Base-by-base conservation (phyloP, 2,888 invertebrate species). In the Maniola hyperantus region DNA sequence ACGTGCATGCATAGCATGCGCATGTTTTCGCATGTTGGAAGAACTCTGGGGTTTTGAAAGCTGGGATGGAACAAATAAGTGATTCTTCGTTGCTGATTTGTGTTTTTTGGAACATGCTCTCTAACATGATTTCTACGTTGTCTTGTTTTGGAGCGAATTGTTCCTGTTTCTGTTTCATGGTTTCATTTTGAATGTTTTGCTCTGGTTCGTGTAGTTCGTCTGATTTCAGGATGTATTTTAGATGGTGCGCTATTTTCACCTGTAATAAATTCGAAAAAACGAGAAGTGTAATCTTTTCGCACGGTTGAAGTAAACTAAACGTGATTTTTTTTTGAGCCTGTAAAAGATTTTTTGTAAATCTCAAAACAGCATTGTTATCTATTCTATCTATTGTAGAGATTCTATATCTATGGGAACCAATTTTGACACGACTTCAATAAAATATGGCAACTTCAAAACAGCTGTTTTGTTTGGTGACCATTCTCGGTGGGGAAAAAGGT, bases 51-150 rank as follows among this genome's bases (percentile, higher is more conserved):
- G 72, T 70, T 59, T 74, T 79, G 59, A 83, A 87, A 0, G 80
- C 78, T 0, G 84, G 82, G 0, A 86, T 54, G 75, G 72, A 1
- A 81, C 73, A 11, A 83, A 8, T 0, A 83, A 79, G 0, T 89
- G 88, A 11, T 8, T 48, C 87, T 88, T 0, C 73, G 66, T n/a
- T 80, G 48, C 8, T 48, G 8, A 18, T 48, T 18, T 48, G 80
- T 0, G 70, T 72, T 2, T 73, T 79, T 18, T 75, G 82, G n/a
- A 83, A 78, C 15, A 78, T 72, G 8, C 76, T 75, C 7, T 90
- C 87, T 0, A 85, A 63, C 85, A 90, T 88, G 0, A 79, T 81
- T 20, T 91, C 91, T 0, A 89, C n/a, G 2, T 81, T 67, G 0
- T 68, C 80, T 6, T 78, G 80, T 71, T 81, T 83, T 0, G 85